Base-by-base conservation (phyloP, 2,113 vertebrate genomes). In the Nipponia nippon region DNA sequence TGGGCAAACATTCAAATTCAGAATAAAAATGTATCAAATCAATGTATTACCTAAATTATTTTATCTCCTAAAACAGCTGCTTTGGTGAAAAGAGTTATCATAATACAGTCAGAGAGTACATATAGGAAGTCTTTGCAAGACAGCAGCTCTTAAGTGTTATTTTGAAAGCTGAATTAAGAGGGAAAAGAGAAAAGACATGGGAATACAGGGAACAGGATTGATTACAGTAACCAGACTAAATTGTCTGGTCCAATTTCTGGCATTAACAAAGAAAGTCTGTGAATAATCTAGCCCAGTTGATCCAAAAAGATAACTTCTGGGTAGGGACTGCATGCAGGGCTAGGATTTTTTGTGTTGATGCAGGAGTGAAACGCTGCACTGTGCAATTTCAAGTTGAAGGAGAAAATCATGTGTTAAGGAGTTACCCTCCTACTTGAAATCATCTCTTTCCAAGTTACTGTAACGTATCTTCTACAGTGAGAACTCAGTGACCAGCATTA, bases 381-480 rank as follows among this genome's bases (percentile, higher is more conserved):
- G 40, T 42, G 46, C 27, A 44, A 23, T 36, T 78, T 40, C 34
- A 47, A 29, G 34, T 14, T 32, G 25, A 71, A 32, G 13, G 16
- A 12, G 76, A 91, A 97, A 95, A 96, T 86, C 89, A 75, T 87
- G 69, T 78, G 78, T 79, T 91, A 88, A 95, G 73, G 95, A 87
- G 52, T 94, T 85, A 86, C 46, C 96, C 79, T 80, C 65, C 91
- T 76, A 27, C 83, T 94, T 95, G 58, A 63, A 91, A 91, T 93
- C 91, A 58, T 40, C 72, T 87, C 93, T 78, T 93, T 77, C 61
- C n/a, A 84, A 89, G 59, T 47, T 91, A 52, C 34, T 94, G 67
- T 85, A 97, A 84, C 62, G 80, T 84, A 49, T 53, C 87, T 90
- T 96, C 55, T 47, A 79, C 38, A 79, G 61, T 75, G 73, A 46